phyloP scores from a whole-genome alignment of 2,888 invertebrate genomes.

The Euclidia mi region DNA sequence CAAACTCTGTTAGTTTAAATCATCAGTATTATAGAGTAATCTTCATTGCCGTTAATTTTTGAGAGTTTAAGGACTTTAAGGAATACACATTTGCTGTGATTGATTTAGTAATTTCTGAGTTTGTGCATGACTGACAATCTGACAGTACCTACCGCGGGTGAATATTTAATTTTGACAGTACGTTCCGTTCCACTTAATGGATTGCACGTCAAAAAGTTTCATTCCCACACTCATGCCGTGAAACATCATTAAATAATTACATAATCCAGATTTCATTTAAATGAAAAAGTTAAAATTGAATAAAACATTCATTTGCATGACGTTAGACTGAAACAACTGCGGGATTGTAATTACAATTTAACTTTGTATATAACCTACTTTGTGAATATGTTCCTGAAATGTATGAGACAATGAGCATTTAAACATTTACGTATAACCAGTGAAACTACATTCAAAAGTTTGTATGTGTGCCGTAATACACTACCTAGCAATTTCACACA shows the following conservation, averaged over 20 bases:
- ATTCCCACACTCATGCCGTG: not conserved
- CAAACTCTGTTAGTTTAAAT: no score
- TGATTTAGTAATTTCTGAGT: no score
- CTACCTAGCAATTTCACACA: no score
- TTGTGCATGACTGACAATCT: no score
- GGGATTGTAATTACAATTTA: slow-evolving; percentile 33
- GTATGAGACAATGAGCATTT: slow-evolving; percentile 29
- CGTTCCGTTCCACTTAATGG: no score
- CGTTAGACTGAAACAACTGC: slow-evolving; percentile 29
- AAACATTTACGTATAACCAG: slow-evolving; percentile 12
- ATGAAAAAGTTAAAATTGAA: slow-evolving; percentile 27
- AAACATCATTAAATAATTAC: slow-evolving; percentile 21
- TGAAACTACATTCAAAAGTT: not conserved
- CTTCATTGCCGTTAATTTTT: no score
- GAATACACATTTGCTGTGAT: no score
- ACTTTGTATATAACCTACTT: slow-evolving; percentile 28
- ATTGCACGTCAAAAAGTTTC: not conserved
- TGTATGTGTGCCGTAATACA: no score
- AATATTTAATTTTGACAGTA: no score
- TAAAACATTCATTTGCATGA: slow-evolving; percentile 29
- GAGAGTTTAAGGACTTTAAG: no score
- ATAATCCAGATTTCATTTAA: slow-evolving; percentile 37
- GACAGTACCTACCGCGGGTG: no score
- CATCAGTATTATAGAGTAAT: no score
- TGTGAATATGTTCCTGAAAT: slow-evolving; percentile 15